Percentiles rank a stretch among this genome's conserved stretches.
phyloP scores from a whole-genome alignment of 2,113 vertebrate species.

The Maccullochella peelii region DNA sequence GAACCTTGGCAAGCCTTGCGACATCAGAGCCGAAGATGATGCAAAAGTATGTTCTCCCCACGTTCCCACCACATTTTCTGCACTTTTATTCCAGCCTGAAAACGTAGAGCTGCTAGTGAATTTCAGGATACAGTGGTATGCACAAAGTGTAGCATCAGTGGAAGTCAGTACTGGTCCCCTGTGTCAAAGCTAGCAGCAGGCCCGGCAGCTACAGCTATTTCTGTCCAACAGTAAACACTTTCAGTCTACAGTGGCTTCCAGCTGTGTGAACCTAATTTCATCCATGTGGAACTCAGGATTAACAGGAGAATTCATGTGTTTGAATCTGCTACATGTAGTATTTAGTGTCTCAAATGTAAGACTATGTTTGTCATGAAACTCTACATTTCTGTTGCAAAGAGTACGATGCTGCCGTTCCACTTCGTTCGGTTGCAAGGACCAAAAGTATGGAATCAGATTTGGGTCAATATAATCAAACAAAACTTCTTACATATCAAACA shows the following conservation, averaged over 20 bases:
- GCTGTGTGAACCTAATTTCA: not conserved
- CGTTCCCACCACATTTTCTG: not conserved
- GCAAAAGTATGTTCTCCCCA: constrained; percentile 1
- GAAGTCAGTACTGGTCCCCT: constrained; percentile 8
- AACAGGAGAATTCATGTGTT: not conserved
- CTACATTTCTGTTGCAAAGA: not conserved
- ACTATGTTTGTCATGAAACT: too few relatives aligned
- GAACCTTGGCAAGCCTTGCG: not conserved
- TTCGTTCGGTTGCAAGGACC: not conserved
- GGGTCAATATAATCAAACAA: too few relatives aligned
- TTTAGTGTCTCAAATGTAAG: not conserved
- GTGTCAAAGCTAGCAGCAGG: constrained; percentile 46
- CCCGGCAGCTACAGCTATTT: constrained; percentile 40
- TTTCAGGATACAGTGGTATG: not conserved
- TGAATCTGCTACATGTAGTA: not conserved
- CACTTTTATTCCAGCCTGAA: constrained; percentile 8
- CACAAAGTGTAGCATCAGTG: constrained; percentile 4
- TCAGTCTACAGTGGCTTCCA: not conserved
- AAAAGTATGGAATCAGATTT: not conserved
- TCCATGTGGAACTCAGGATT: not conserved
- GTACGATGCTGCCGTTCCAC: not conserved
- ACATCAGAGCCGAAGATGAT: constrained; percentile 31
- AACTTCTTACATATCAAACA: too few relatives aligned
- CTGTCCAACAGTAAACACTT: constrained; percentile 35
- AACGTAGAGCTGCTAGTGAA: not conserved